These are phyloP conservation scores for Cyclargus thomasi DNA, from an alignment of 1,140 invertebrate genomes.

Conservation along the genomic window DNA sequence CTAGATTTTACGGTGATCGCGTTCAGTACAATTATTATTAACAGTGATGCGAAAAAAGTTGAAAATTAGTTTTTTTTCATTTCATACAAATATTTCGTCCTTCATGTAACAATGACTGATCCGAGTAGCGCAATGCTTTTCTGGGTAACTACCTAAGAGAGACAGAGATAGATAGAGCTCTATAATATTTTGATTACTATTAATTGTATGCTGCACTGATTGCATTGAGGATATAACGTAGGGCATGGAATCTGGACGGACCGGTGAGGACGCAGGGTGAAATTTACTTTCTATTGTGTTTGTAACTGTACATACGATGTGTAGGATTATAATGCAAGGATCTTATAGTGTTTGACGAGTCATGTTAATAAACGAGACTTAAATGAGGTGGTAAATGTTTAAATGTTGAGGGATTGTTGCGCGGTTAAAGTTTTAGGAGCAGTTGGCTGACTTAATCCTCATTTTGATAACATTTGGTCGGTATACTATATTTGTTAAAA, in stretches of 20 bases:
- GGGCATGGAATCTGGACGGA: constrained; percentile 34
- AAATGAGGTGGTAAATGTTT: too few relatives aligned
- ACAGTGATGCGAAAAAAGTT: too few relatives aligned
- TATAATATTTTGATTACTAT: not conserved
- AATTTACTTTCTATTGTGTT: constrained; percentile 29
- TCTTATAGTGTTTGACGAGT: not conserved
- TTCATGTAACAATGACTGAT: too few relatives aligned
- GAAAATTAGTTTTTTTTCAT: too few relatives aligned
- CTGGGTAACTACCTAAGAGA: not conserved
- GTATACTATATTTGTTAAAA: too few relatives aligned
- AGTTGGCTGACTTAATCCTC: too few relatives aligned
- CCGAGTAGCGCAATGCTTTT: too few relatives aligned
- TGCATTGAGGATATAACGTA: constrained; percentile 1
- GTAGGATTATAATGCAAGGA: not conserved
- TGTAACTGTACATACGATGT: constrained; percentile 2
- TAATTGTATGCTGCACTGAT: not conserved
- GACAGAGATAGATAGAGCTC: not conserved
- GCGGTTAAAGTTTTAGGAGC: too few relatives aligned
- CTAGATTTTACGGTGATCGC: not conserved
- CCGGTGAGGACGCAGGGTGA: constrained; percentile 28
- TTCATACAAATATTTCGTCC: too few relatives aligned
- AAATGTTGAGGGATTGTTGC: too few relatives aligned
- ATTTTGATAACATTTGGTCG: too few relatives aligned
- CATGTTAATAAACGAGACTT: not conserved
- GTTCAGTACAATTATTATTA: too few relatives aligned